Conservation (phyloP, 2,797 vertebrate species). For the Champsocephalus gunnari region DNA sequence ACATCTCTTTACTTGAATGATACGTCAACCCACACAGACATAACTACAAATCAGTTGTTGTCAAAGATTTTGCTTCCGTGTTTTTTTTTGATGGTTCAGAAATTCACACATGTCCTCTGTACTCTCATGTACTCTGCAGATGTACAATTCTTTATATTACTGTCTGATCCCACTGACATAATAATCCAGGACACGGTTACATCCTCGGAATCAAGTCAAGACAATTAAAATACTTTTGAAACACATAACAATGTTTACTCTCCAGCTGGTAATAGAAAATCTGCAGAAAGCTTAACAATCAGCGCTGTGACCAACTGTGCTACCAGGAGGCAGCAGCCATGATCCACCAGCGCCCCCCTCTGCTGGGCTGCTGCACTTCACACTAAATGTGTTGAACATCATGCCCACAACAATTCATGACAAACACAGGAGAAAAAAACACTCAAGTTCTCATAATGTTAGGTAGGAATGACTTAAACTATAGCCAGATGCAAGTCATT, state of each 20-base stretch:
- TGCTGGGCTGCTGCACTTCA: conserved; percentile 12
- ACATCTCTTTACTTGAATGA: neutral
- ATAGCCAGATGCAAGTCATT: neutral
- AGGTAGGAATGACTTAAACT: neutral
- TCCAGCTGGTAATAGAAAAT: neutral
- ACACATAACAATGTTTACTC: neutral
- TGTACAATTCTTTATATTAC: conserved; percentile 18
- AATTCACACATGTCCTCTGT: conserved; percentile 56
- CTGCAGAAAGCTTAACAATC: conserved; percentile 8
- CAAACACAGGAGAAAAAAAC: conserved; percentile 4
- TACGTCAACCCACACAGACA: conserved; percentile 36
- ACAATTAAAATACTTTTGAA: conserved; percentile 16
- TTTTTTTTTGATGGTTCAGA: conserved; percentile 28
- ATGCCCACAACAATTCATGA: conserved; percentile 31
- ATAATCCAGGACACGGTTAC: conserved; percentile 35
- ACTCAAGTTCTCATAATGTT: too few relatives aligned
- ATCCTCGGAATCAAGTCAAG: conserved; percentile 14
- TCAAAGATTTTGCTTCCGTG: conserved; percentile 28
- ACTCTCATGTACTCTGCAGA: neutral
- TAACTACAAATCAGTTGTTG: conserved; percentile 43
- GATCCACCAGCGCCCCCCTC: conserved; percentile 14
- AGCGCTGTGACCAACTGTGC: neutral
- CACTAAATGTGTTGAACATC: conserved; percentile 4
- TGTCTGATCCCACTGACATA: conserved; percentile 35
- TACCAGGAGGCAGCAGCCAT: neutral